These are phyloP conservation scores for Sylvilagus floridanus DNA, from an alignment of 2,797 vertebrate species.

Conservation along the genomic window DNA sequence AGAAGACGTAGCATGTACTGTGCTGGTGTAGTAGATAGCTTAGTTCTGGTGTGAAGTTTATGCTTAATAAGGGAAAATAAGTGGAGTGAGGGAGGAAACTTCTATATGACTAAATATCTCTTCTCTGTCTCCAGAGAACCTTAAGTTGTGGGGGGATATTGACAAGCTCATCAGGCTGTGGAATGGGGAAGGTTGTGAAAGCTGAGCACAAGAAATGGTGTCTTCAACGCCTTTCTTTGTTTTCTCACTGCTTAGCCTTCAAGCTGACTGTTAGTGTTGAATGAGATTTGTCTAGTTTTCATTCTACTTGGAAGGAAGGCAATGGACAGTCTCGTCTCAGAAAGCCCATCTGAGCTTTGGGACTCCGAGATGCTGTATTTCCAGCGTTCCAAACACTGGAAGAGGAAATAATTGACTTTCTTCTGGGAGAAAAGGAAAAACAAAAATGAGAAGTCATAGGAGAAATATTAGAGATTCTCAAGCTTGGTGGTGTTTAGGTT, in stretches of 20 bases:
- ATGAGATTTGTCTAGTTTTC: background rate
- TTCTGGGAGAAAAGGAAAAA: background rate
- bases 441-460: background rate
- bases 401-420: background rate
- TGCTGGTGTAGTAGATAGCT: background rate
- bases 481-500: background rate
- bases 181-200: constrained; percentile 4
- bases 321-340: background rate
- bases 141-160: background rate
- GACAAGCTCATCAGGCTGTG: background rate
- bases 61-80: constrained; percentile 18
- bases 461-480: constrained; percentile 23
- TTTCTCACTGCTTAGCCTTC: background rate
- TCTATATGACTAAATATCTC: background rate
- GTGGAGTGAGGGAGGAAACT: background rate
- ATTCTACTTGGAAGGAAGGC: background rate
- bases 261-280: constrained; percentile 23
- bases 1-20: background rate
- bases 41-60: background rate
- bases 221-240: background rate
- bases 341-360: background rate
- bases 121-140: background rate
- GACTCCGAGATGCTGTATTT: background rate
- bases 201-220: constrained; percentile 16
- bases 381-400: background rate